Evolutionary conservation across 2,888 invertebrate species (phyloP).

Genomic region (Caenorhabditis panamensis): DNA sequence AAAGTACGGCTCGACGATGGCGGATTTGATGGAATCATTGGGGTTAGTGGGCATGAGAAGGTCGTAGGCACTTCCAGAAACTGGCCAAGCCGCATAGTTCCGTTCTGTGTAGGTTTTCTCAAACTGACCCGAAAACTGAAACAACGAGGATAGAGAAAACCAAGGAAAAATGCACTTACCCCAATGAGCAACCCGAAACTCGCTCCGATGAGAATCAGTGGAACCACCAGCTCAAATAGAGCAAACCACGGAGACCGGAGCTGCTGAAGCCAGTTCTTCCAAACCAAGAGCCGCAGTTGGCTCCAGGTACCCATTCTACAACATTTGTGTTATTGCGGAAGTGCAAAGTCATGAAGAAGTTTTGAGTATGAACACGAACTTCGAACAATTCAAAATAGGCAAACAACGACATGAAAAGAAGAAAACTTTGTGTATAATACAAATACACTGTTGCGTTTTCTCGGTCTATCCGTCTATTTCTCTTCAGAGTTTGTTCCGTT

Average conservation of each 20-base stretch:
- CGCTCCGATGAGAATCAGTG: conserved; percentile 73
- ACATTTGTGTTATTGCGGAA: too few relatives aligned
- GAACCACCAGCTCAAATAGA: conserved; percentile 74
- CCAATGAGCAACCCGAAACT: conserved; percentile 77
- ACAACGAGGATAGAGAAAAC: too few relatives aligned
- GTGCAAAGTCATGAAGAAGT: neutral
- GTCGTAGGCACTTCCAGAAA: conserved; percentile 71
- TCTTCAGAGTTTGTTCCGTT: neutral
- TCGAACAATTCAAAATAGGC: too few relatives aligned
- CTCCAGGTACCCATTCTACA: conserved; percentile 73
- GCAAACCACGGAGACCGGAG: conserved; percentile 74
- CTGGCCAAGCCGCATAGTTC: conserved; percentile 67
- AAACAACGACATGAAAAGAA: too few relatives aligned
- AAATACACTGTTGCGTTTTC: too few relatives aligned
- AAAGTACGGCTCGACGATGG: conserved; percentile 65
- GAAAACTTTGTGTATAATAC: too few relatives aligned
- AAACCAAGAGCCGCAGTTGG: conserved; percentile 76
- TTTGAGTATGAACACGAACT: too few relatives aligned
- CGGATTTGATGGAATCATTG: conserved; percentile 38
- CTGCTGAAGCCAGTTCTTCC: conserved; percentile 77
- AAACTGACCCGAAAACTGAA: conserved; percentile 73
- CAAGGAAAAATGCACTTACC: too few relatives aligned
- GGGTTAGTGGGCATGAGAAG: conserved; percentile 66
- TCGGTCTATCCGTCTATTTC: neutral
- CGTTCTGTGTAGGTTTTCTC: conserved; percentile 65